These are phyloP conservation scores for Cyrtorhinus lividipennis DNA, from an alignment of 1,140 invertebrate genomes.

Conservation along the genomic window DNA sequence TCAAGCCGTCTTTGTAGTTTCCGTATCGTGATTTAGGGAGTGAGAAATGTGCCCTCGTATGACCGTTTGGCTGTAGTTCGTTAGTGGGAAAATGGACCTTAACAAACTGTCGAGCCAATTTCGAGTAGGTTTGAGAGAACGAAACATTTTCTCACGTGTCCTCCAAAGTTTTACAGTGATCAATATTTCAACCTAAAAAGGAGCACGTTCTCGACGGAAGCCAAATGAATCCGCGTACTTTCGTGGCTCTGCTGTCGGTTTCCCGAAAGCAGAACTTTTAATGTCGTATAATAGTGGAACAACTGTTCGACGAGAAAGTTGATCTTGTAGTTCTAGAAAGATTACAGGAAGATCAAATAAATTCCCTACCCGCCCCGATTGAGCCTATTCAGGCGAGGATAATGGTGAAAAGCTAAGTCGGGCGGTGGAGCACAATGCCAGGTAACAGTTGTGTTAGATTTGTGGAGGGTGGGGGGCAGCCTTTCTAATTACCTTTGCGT, in stretches of 20 bases:
- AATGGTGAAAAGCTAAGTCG: constrained; percentile 7
- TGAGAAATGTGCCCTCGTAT: too few species aligned
- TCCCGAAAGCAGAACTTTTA: not conserved
- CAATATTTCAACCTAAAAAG: too few species aligned
- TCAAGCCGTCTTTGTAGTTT: too few species aligned
- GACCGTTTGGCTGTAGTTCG: too few species aligned
- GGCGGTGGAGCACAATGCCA: constrained; percentile 9
- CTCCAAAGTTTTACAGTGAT: too few species aligned
- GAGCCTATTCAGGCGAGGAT: constrained; percentile 2
- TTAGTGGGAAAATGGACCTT: too few species aligned
- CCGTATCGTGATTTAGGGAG: too few species aligned
- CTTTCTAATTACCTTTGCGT: constrained; percentile 16
- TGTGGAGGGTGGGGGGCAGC: constrained; percentile 2
- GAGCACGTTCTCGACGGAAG: too few species aligned
- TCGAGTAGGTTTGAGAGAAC: too few species aligned
- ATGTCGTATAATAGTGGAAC: not conserved
- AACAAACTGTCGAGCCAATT: too few species aligned
- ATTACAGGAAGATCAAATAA: not conserved
- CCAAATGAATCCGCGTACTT: too few species aligned
- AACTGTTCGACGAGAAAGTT: not conserved
- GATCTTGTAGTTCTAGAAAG: not conserved
- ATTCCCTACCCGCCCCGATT: not conserved
- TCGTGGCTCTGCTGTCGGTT: not conserved
- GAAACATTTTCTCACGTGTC: too few species aligned
- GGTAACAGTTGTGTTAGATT: constrained; percentile 14